Evolutionary conservation across 2,113 vertebrate genomes (phyloP), one percentile per base, ranked within the genome.

Genomic region (Gnathonemus longibarbis): DNA sequence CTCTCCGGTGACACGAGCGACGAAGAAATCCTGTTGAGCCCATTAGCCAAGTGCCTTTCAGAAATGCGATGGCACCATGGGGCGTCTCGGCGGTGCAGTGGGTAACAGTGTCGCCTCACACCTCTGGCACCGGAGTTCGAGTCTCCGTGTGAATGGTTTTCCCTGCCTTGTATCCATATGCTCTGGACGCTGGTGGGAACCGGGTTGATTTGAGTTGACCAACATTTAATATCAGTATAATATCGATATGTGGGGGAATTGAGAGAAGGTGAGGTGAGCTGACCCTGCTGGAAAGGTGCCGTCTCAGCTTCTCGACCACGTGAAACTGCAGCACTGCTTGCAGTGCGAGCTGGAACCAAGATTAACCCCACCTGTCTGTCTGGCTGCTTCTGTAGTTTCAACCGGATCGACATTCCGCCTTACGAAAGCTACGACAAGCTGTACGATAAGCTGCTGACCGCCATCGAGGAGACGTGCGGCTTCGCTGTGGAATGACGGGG

Each of bases 391-490:
- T 91, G 17, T 95, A 99, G 98, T 94, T 99, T 99, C 93, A 99
- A 99, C 93, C 96, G 98, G 93, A 98, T 99, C 80, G 98, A 99
- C 98, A 99, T 99, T 97, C 98, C 98, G 84, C 97, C 98, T 0
- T 99, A 99, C 5, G 98, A 99, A 94, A 97, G 94, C 93, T 99
- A 99, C 17, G 98, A 99, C 92, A 99, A 99, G 95, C 96, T 99
- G 17, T 98, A 98, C 90, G 98, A 99, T 95, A 99, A 99, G 97
- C 95, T 99, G 95, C 97, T 99, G 94, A 99, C 98, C 13, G 98
- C 98, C 97, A 99, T 99, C 77, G 98, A 99, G 95, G 98, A 99
- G 94, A 99, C 98, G 1, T 99, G 98, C 90, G 98, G 98, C 91
- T 99, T 99, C 88, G 98, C 98, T 90, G 98, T 99, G 93, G 98